Conservation (phyloP, 2,797 vertebrate species). For the Distichodus sexfasciatus region DNA sequence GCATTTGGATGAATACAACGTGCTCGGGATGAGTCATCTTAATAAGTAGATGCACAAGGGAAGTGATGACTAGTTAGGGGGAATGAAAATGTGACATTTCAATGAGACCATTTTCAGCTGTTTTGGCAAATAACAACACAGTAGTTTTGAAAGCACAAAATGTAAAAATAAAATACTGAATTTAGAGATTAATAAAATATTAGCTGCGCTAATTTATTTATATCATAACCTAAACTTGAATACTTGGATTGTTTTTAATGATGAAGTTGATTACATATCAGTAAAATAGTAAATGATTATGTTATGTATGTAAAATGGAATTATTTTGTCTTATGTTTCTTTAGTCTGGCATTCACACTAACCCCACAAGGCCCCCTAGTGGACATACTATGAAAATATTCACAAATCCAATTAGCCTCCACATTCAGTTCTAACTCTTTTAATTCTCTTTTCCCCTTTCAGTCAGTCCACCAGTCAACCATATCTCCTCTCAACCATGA, state of each 20-base stretch:
- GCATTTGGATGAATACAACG: background rate
- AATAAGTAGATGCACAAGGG: background rate
- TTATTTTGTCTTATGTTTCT: too few species aligned
- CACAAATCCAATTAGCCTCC: slow-evolving; percentile 1
- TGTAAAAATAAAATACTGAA: too few species aligned
- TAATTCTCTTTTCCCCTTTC: too few species aligned
- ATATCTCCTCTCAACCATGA: too few species aligned
- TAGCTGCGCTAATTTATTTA: too few species aligned
- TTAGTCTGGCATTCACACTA: slow-evolving; percentile 68
- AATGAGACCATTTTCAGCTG: background rate
- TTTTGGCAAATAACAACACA: background rate
- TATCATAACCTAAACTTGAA: too few species aligned
- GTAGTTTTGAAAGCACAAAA: background rate
- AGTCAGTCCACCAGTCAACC: too few species aligned
- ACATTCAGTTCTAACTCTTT: slow-evolving; percentile 42
- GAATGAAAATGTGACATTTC: background rate
- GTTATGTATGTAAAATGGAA: too few species aligned
- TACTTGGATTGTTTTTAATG: too few species aligned
- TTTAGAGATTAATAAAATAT: too few species aligned
- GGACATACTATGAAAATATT: background rate
- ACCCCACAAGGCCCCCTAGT: slow-evolving; percentile 67
- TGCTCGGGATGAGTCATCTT: background rate
- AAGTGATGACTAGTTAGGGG: background rate
- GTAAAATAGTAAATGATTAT: too few species aligned
- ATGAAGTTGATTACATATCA: too few species aligned